A percentile compares a stretch with the other conserved stretches of the same genome.
phyloP scores from a whole-genome alignment of 2,113 vertebrate species.

The Poeciliopsis occidentalis region DNA sequence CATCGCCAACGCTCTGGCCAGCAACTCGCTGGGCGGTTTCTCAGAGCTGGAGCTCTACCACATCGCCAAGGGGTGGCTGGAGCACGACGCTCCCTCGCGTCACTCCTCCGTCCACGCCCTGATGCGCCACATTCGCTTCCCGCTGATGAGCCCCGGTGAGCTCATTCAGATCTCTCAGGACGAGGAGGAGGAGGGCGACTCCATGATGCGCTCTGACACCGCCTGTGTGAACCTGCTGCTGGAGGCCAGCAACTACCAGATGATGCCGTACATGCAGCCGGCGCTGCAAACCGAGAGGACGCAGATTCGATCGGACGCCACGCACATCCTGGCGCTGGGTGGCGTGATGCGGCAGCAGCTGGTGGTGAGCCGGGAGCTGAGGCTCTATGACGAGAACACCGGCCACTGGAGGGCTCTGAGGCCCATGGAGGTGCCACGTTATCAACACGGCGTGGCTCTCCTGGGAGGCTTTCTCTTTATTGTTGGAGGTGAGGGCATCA shows the following conservation, averaged over 20 bases:
- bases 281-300: slow-evolving; percentile 82
- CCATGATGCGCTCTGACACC: slow-evolving; percentile 78
- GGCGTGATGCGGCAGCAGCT: slow-evolving; percentile 85
- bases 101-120: slow-evolving; percentile 63
- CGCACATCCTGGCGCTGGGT: slow-evolving; percentile 79
- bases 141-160: slow-evolving; percentile 81
- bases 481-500: slow-evolving; percentile 77
- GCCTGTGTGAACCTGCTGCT: slow-evolving; percentile 84
- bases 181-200: slow-evolving; percentile 57
- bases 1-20: slow-evolving; percentile 74
- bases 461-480: slow-evolving; percentile 84
- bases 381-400: slow-evolving; percentile 76
- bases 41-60: slow-evolving; percentile 82
- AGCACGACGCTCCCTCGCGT: slow-evolving; percentile 60
- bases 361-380: slow-evolving; percentile 82
- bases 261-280: slow-evolving; percentile 85
- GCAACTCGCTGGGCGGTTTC: slow-evolving; percentile 76
- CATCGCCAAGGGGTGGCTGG: slow-evolving; percentile 76
- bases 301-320: slow-evolving; percentile 79
- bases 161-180: slow-evolving; percentile 84
- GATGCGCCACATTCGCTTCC: slow-evolving; percentile 83
- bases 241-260: slow-evolving; percentile 87
- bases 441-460: slow-evolving; percentile 84
- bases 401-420: slow-evolving; percentile 78
- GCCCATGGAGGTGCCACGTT: slow-evolving; percentile 83